Percentiles rank a stretch among this genome's conserved stretches.
phyloP scores from a whole-genome alignment of 1,140 invertebrate species.

The Campoletis sonorensis region DNA sequence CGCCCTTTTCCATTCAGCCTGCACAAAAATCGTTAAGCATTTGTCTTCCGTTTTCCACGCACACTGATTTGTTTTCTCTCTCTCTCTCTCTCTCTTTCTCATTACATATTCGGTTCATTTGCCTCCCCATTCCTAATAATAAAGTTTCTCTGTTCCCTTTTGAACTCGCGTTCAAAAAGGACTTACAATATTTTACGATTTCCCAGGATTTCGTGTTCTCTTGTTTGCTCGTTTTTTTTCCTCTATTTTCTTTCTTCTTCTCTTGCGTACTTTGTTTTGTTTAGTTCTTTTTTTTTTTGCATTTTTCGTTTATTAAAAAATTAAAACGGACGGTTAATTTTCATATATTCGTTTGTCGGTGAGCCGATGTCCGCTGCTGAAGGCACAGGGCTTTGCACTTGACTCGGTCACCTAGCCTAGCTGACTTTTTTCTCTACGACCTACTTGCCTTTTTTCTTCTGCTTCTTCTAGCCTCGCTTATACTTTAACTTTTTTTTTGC shows the following conservation, averaged over 20 bases:
- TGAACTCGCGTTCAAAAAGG: too few relatives aligned
- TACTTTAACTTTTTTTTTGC: slow-evolving; percentile 45
- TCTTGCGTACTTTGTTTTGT: slow-evolving; percentile 48
- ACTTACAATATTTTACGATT: too few relatives aligned
- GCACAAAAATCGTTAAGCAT: too few relatives aligned
- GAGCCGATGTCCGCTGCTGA: slow-evolving; percentile 77
- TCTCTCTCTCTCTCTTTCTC: too few relatives aligned
- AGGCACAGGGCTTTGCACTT: slow-evolving; percentile 78
- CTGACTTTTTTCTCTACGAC: slow-evolving; percentile 70
- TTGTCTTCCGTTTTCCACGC: too few relatives aligned
- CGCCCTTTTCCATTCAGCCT: too few relatives aligned
- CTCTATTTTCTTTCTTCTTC: slow-evolving; percentile 17
- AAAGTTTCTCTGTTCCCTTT: too few relatives aligned
- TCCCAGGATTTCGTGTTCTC: not conserved
- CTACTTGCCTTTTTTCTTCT: slow-evolving; percentile 49
- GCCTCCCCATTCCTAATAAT: too few relatives aligned
- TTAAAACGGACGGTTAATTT: slow-evolving; percentile 77
- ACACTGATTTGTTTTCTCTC: too few relatives aligned
- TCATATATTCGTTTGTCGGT: slow-evolving; percentile 71
- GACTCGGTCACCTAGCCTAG: slow-evolving; percentile 76
- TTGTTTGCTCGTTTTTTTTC: not conserved
- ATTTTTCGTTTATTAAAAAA: slow-evolving; percentile 71
- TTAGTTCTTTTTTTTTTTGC: slow-evolving; percentile 53
- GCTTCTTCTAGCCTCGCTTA: slow-evolving; percentile 49
- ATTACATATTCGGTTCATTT: too few relatives aligned